Base-by-base conservation (phyloP, 2,797 vertebrate genomes). In the Halcyon chelicuti region DNA sequence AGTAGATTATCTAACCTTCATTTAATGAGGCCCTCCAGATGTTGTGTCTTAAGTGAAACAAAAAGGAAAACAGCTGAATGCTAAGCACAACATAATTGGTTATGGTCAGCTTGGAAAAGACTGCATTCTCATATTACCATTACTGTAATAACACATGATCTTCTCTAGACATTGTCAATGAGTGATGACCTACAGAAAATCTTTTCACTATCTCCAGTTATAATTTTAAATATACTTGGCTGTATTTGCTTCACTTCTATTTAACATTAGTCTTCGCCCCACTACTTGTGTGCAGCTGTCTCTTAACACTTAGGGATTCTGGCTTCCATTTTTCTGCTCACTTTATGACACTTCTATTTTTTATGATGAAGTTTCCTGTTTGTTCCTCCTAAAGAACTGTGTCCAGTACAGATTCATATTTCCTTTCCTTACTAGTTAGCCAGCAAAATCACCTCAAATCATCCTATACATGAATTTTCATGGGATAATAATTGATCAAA, bases 1-100 rank as follows among this genome's bases (percentile, higher is more conserved):
- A 96, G 87, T 82, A 76, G 84, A 94, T 90, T 95, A 90, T 76
- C 46, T 72, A 68, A 76, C 76, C 35, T 88, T 92, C 77, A 62
- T 90, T 88, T 93, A 88, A 93, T 90, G 78, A 94, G 74, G 33
- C 77, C 83, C 93, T 96, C 88, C 94, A 96, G 96, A 96, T 95
- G 93, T 68, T 87, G 76, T 44, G 70, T 67, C 79, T 91, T 91
- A 96, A 93, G 87, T 29, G 61, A 86, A 94, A 68, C 61, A 88
- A 93, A 94, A 95, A 92, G 74, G 7, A 87, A 96, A 93, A 65
- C 92, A 96, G 94, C 90, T 94, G 94, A 92, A 93, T 78, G 51
- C 19, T 93, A 94, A 91, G 86, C 60, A 60, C 57, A 86, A 60
- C 62, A 76, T 89, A 93, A 75, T 89, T 90, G 67, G 87, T 83